phyloP scores from a whole-genome alignment of 2,113 vertebrate species.

The Poeciliopsis turrubarensis region DNA sequence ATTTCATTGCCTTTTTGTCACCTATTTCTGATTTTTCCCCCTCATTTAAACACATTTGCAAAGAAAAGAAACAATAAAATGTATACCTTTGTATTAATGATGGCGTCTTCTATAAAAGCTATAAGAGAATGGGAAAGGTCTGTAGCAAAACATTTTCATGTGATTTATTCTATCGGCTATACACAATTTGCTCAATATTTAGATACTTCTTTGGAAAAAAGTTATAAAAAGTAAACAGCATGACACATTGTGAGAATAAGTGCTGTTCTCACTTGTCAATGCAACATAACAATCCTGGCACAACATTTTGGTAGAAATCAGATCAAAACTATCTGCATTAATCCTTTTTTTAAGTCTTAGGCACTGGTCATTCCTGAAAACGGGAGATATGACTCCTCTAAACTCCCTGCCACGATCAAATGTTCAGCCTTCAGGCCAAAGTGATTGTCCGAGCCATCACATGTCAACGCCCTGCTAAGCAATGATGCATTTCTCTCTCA shows the following conservation, averaged over 20 bases:
- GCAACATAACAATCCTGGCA: neutral
- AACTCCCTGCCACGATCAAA: neutral
- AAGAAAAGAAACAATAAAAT: neutral
- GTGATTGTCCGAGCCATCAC: constrained; percentile 3
- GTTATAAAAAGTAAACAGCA: neutral
- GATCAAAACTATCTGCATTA: neutral
- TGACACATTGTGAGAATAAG: too few species aligned
- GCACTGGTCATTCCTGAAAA: neutral
- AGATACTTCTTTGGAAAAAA: neutral
- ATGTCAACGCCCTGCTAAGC: constrained; percentile 1
- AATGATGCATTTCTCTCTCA: constrained; percentile 17
- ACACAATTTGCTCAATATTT: neutral
- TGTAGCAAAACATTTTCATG: neutral
- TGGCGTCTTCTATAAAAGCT: neutral
- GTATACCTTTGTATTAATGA: neutral
- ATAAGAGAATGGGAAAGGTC: neutral
- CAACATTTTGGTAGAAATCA: neutral
- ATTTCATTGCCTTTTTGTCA: neutral
- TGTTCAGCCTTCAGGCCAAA: constrained; percentile 2
- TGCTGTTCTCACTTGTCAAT: neutral
- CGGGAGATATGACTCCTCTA: neutral
- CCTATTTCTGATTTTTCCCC: neutral
- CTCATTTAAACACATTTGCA: neutral
- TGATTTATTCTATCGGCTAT: neutral
- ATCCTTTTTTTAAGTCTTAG: neutral